Conservation (phyloP, 2,888 invertebrate species). For the Boloria euphrosyne region DNA sequence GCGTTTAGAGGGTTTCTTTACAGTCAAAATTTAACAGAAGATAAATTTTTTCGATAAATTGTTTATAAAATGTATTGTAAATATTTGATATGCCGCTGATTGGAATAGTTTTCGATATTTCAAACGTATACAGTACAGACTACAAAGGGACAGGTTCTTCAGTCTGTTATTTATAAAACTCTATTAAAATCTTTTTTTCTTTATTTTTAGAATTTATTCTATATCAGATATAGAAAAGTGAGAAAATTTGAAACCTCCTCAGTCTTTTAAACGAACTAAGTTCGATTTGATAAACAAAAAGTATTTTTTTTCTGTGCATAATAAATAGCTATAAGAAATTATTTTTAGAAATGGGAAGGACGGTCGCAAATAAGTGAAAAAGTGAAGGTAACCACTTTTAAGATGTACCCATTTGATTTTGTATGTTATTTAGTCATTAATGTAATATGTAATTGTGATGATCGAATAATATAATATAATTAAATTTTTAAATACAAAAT, state of each 20-base stretch:
- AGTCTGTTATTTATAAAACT: slow-evolving; percentile 51
- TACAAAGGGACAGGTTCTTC: slow-evolving; percentile 53
- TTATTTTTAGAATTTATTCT: slow-evolving; percentile 51
- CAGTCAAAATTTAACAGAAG: slow-evolving; percentile 2
- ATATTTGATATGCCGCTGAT: slow-evolving; percentile 41
- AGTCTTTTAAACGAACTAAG: slow-evolving; percentile 71
- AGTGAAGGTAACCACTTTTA: slow-evolving; percentile 1
- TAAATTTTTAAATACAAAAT: no score
- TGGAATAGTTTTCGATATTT: slow-evolving; percentile 43
- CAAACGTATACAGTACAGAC: slow-evolving; percentile 58
- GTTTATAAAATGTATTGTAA: slow-evolving; percentile 26
- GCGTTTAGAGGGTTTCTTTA: neutral
- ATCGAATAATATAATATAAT: no score
- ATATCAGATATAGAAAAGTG: slow-evolving; percentile 66
- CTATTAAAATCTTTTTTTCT: slow-evolving; percentile 34
- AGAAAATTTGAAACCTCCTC: slow-evolving; percentile 69
- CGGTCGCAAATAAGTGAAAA: slow-evolving; percentile 45
- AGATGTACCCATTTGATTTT: neutral
- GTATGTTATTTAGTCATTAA: neutral
- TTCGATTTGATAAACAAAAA: slow-evolving; percentile 49
- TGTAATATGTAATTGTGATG: no score
- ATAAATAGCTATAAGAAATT: slow-evolving; percentile 30
- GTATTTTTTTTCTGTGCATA: slow-evolving; percentile 1
- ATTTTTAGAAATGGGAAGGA: slow-evolving; percentile 46
- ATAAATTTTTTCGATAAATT: neutral